phyloP scores from a whole-genome alignment of 2,888 invertebrate species.

The Heliconius charithonia region DNA sequence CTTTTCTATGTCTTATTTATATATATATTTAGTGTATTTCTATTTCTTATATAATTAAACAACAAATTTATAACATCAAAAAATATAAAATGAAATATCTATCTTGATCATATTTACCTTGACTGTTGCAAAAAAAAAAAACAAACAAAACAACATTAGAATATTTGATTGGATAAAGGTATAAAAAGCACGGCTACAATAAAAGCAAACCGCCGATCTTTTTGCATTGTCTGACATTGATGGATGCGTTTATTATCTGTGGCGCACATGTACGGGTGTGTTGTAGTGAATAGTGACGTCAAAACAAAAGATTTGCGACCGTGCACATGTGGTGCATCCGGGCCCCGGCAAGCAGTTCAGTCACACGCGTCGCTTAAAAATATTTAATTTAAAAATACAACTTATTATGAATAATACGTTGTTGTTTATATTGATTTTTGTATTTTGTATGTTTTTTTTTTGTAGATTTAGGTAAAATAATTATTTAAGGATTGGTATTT shows the following conservation, averaged over 20 bases:
- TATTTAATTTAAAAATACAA: constrained; percentile 49
- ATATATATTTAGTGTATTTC: too few species aligned
- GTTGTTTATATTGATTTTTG: constrained; percentile 7
- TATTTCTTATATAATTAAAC: background rate
- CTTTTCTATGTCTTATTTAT: background rate
- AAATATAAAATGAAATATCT: background rate
- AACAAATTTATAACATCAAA: background rate
- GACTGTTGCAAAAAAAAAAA: too few species aligned
- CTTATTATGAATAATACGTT: background rate
- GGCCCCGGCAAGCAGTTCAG: constrained; percentile 42
- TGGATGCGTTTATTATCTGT: constrained; percentile 40
- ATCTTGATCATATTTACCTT: background rate
- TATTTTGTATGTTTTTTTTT: too few species aligned
- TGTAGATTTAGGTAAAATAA: too few species aligned
- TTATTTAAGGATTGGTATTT: too few species aligned
- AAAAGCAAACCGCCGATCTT: constrained; percentile 28
- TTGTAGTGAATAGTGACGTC: constrained; percentile 45
- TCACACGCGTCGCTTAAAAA: constrained; percentile 52
- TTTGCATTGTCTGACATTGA: constrained; percentile 42
- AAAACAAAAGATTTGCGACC: constrained; percentile 49
- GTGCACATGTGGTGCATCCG: constrained; percentile 49
- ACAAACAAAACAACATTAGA: constrained; percentile 17
- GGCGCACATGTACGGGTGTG: constrained; percentile 21
- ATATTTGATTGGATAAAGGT: constrained; percentile 8
- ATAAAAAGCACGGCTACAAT: constrained; percentile 22